A percentile compares a stretch with the other conserved stretches of the same genome.
These are phyloP conservation scores for Papilio gigon DNA, from an alignment of 2,888 invertebrate genomes.

Conservation along the genomic window DNA sequence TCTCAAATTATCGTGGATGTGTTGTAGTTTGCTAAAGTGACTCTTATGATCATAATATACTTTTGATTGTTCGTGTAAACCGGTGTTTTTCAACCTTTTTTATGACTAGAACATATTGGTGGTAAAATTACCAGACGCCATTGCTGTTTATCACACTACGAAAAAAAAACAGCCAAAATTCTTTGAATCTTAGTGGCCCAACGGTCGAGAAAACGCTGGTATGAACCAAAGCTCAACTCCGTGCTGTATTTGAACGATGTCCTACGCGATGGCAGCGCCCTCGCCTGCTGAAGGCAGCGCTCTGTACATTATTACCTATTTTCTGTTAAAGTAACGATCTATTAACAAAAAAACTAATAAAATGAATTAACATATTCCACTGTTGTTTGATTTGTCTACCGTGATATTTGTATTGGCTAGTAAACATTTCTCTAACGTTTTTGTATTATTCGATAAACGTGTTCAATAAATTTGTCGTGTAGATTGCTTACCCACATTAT, in stretches of 20 bases:
- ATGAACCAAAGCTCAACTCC: constrained; percentile 70
- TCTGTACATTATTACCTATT: constrained; percentile 66
- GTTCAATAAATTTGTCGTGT: too few species aligned
- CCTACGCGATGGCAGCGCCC: constrained; percentile 1
- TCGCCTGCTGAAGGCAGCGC: constrained; percentile 48
- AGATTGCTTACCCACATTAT: not conserved
- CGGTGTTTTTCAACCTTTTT: not conserved
- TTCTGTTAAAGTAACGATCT: constrained; percentile 71
- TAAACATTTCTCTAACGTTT: too few species aligned
- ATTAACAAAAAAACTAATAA: constrained; percentile 79
- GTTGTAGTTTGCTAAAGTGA: constrained; percentile 1
- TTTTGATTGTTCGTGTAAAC: constrained; percentile 22
- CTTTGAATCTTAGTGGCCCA: not conserved
- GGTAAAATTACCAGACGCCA: not conserved
- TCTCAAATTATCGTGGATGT: not conserved
- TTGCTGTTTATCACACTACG: not conserved
- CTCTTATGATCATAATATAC: not conserved
- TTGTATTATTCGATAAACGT: too few species aligned
- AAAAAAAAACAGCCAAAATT: too few species aligned
- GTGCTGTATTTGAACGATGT: constrained; percentile 44
- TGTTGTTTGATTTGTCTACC: constrained; percentile 42
- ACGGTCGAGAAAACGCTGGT: constrained; percentile 43
- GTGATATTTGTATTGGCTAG: not conserved
- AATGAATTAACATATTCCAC: constrained; percentile 58
- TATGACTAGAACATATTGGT: too few species aligned